Conservation (phyloP, 2,888 invertebrate genomes). For the Xanthorhoe designata region DNA sequence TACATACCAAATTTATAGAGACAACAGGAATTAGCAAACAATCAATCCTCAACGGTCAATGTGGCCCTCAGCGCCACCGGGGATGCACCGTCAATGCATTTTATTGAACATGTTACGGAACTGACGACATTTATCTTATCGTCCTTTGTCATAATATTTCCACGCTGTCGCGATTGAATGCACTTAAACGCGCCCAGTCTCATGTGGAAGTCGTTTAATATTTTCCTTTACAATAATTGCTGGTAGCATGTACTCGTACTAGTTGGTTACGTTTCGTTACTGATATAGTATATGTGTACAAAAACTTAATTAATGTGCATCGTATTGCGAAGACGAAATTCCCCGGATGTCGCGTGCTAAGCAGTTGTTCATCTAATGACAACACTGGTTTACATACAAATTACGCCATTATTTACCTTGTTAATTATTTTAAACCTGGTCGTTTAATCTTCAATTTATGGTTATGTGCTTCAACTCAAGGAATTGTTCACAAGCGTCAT, state of each 20-base stretch:
- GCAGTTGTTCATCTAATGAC: slow-evolving; percentile 53
- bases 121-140: slow-evolving; percentile 75
- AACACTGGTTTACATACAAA: slow-evolving; percentile 51
- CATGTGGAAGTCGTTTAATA: slow-evolving; percentile 33
- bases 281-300: slow-evolving; percentile 42
- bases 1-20: slow-evolving; percentile 49
- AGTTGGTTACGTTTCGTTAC: slow-evolving; percentile 52
- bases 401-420: slow-evolving; percentile 47
- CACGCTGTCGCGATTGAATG: slow-evolving; percentile 55
- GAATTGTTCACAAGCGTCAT: not conserved
- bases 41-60: slow-evolving; percentile 51
- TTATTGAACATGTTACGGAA: slow-evolving; percentile 69
- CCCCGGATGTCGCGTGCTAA: slow-evolving; percentile 55
- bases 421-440: slow-evolving; percentile 27
- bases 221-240: slow-evolving; percentile 27
- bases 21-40: slow-evolving; percentile 56
- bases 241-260: slow-evolving; percentile 30
- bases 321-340: slow-evolving; percentile 41
- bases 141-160: slow-evolving; percentile 65
- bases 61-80: slow-evolving; percentile 47
- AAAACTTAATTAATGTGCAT: slow-evolving; percentile 46
- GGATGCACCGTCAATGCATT: slow-evolving; percentile 48
- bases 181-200: slow-evolving; percentile 44
- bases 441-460: not conserved
- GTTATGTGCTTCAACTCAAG: not conserved